These are phyloP conservation scores for Chaetodon trifascialis DNA, from an alignment of 2,113 vertebrate genomes.

Conservation along the genomic window DNA sequence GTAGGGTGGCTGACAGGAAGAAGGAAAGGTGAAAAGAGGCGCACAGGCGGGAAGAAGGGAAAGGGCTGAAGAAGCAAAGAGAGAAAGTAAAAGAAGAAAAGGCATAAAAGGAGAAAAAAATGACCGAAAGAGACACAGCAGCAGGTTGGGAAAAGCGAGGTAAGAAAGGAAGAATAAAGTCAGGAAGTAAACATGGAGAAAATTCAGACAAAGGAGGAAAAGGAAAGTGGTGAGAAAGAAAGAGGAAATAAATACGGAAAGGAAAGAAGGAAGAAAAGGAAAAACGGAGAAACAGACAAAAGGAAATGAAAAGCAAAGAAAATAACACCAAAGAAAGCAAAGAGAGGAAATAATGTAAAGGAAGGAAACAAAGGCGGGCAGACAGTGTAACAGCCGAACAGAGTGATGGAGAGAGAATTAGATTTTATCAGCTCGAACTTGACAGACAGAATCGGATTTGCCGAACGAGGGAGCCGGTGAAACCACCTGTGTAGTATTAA, in stretches of 20 bases:
- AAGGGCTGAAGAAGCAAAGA: not conserved
- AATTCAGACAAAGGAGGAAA: not conserved
- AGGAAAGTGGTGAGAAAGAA: not conserved
- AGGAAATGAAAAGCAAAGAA: not conserved
- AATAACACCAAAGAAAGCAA: not conserved
- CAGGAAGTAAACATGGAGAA: too few relatives aligned
- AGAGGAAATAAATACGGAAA: not conserved
- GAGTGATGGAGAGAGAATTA: constrained; percentile 26
- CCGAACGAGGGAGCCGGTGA: constrained; percentile 8
- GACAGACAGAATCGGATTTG: constrained; percentile 48
- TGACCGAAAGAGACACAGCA: not conserved
- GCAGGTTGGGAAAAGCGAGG: not conserved
- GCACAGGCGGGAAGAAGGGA: not conserved
- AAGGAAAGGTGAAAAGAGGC: not conserved
- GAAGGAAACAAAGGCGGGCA: not conserved
- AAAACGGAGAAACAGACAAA: not conserved
- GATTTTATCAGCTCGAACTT: constrained; percentile 9
- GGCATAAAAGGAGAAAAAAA: not conserved
- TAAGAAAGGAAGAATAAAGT: too few relatives aligned
- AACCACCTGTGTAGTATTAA: constrained; percentile 61
- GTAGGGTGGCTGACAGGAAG: not conserved
- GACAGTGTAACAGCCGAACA: constrained; percentile 1
- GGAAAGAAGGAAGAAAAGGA: not conserved
- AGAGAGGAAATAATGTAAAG: not conserved
- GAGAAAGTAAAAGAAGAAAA: not conserved